phyloP scores from a whole-genome alignment of 2,113 vertebrate species.

The Formicarius rufipectus region DNA sequence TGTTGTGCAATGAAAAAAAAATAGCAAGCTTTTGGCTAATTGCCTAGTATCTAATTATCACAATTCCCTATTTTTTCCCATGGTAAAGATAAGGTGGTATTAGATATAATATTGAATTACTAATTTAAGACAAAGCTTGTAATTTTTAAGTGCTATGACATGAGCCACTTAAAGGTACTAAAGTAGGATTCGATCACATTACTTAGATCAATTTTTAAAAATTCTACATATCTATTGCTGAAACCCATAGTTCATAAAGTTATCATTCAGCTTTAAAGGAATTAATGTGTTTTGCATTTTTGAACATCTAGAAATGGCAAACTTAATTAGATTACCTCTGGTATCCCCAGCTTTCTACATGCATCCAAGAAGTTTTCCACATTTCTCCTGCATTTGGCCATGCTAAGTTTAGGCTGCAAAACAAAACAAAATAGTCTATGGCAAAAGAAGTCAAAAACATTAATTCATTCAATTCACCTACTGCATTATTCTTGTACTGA shows the following conservation, averaged over 20 bases:
- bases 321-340: constrained; percentile 83
- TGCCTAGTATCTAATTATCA: not conserved
- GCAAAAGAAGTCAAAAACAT: not conserved
- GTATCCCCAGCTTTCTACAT: constrained; percentile 91
- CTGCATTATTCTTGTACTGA: not conserved
- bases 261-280: not conserved
- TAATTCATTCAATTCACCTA: not conserved
- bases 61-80: not conserved
- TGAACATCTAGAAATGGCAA: not conserved
- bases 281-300: not conserved
- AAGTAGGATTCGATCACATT: not conserved
- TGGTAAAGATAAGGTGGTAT: not conserved
- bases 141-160: not conserved
- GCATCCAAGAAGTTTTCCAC: constrained; percentile 97
- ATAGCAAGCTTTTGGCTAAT: not conserved
- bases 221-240: not conserved
- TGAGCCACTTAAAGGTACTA: not conserved
- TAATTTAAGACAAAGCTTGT: not conserved
- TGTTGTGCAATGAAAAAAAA: not conserved
- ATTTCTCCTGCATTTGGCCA: constrained; percentile 97
- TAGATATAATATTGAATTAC: not conserved
- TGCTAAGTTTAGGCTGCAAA: constrained; percentile 94
- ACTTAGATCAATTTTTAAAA: not conserved
- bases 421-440: not conserved
- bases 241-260: not conserved